A percentile compares a stretch with the other conserved stretches of the same genome.
Evolutionary conservation across 2,888 invertebrate species (phyloP).

Genomic region (Tinea trinotella): DNA sequence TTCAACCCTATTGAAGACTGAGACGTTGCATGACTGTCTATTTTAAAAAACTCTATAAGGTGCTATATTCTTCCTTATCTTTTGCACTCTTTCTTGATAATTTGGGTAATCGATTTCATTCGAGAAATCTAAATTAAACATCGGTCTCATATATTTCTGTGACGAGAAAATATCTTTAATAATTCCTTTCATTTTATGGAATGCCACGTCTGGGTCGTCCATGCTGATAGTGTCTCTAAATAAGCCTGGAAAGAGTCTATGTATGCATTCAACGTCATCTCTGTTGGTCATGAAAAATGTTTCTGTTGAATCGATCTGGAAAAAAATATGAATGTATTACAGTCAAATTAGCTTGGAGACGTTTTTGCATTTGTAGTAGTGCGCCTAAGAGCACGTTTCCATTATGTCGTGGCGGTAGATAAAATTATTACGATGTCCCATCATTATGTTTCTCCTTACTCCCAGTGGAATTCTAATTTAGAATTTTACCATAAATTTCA

Average conservation of each 20-base stretch:
- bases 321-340: not conserved
- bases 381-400: no score
- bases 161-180: conserved; percentile 42
- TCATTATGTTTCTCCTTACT: no score
- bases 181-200: conserved; percentile 42
- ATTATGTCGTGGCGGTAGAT: no score
- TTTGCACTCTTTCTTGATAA: conserved; percentile 35
- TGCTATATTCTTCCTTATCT: conserved; percentile 47
- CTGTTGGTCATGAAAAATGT: conserved; percentile 21
- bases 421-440: no score
- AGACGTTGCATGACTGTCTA: no score
- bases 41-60: conserved; percentile 42
- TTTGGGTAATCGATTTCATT: conserved; percentile 36
- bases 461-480: no score
- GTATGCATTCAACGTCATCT: conserved; percentile 51
- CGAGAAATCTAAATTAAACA: conserved; percentile 54
- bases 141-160: conserved; percentile 41
- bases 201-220: conserved; percentile 48
- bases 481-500: no score
- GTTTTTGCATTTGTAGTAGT: no score
- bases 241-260: conserved; percentile 45
- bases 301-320: conserved; percentile 3
- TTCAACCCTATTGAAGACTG: no score
- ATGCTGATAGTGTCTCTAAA: conserved; percentile 55
- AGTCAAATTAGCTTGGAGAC: no score